Base-by-base conservation (phyloP, 2,888 invertebrate genomes). In the Cephus sareptanus region DNA sequence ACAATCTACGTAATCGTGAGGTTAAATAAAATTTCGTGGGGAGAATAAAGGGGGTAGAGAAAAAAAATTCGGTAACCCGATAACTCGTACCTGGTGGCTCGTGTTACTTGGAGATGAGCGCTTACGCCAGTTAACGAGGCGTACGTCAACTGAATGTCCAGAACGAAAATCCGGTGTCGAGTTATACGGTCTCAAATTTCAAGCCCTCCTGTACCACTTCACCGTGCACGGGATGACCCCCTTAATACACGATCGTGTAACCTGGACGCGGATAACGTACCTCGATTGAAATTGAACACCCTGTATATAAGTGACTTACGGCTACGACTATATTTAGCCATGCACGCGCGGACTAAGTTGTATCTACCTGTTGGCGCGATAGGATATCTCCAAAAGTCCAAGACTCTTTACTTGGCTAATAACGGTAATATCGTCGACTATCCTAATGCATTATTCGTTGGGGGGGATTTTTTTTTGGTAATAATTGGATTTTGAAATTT, bases 281-380 rank as follows among this genome's bases (percentile, higher is more conserved):
- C 56, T 23, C 23, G 9, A 56, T 56, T 23, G 56, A 56, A 56
- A 56, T 23, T 23, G 56, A 56, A 56, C 56, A 56, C 56, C 56
- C 23, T 23, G 23, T 56, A 56, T 23, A 23, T 56, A 9, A 6
- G 56, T 56, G 56, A 56, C 56, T 56, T 56, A 23, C 56, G 56
- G 56, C 56, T 56, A 56, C 56, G 31, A 34, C 71, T 71, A 71
- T 71, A 71, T 71, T 71, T 71, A 71, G 31, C 71, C 71, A 34
- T 33, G 9, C 71, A 34, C 33, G 33, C 34, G 34, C 33, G 31
- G 71, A 71, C 33, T 34, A 15, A 34, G 12, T 31, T 71, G 71
- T 71, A 71, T 71, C 71, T 71, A 71, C 71, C 71, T 71, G 71
- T 71, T 71, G 34, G 71, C 71, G 34, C 71, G 71, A 71, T 71